Percentiles rank a stretch among this genome's conserved stretches.
phyloP scores from a whole-genome alignment of 1,140 invertebrate species.

The Trichoplusia ni region DNA sequence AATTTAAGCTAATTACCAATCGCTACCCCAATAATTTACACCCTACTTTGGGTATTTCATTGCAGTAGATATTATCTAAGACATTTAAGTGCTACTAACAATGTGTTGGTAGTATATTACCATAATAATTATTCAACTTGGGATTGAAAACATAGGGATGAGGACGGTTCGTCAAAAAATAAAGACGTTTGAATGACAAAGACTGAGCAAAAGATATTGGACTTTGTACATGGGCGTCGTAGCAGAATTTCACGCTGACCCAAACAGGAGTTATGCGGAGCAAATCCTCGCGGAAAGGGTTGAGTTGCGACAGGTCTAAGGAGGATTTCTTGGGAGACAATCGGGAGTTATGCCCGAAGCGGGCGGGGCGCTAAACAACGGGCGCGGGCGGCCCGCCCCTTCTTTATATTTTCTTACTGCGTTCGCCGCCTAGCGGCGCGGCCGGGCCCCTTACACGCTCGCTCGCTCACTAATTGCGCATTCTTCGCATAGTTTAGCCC shows the following conservation, averaged over 20 bases:
- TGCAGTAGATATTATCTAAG: conserved; percentile 22
- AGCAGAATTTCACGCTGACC: conserved; percentile 77
- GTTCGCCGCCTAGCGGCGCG: conserved; percentile 78
- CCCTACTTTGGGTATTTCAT: not conserved
- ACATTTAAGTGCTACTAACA: conserved; percentile 19
- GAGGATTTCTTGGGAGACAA: conserved; percentile 79
- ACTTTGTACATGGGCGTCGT: conserved; percentile 50
- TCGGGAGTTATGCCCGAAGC: conserved; percentile 76
- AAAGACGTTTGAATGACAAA: conserved; percentile 27
- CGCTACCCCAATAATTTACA: conserved; percentile 5
- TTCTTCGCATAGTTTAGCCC: conserved; percentile 94
- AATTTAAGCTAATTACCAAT: conserved; percentile 23
- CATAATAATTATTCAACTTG: not conserved
- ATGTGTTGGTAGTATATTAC: conserved; percentile 23
- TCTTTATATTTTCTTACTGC: conserved; percentile 86
- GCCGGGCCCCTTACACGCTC: conserved; percentile 79
- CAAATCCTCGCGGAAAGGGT: conserved; percentile 72
- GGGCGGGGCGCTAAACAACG: conserved; percentile 79
- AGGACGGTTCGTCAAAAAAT: conserved; percentile 15
- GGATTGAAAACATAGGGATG: not conserved
- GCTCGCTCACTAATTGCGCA: conserved; percentile 93
- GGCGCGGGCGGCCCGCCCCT: conserved; percentile 79
- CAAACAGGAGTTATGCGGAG: conserved; percentile 76
- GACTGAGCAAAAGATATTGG: conserved; percentile 15
- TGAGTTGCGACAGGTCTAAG: conserved; percentile 77